Evolutionary conservation across 2,888 invertebrate species (phyloP), one percentile per base, ranked within the genome.

Genomic region (Drosophila affinis): DNA sequence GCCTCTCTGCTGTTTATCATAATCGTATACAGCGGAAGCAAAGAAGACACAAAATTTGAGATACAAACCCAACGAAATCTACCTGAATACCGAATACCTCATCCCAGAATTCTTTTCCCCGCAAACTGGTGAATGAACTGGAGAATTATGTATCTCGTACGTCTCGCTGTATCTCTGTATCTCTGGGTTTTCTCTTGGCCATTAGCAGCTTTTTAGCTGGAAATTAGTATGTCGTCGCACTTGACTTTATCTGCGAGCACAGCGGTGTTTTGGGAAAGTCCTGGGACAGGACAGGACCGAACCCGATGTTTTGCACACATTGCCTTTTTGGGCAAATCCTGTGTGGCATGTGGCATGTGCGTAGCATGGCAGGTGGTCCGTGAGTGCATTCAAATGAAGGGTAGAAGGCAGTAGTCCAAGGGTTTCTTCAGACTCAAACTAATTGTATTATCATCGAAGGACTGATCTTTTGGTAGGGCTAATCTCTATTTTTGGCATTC

Each of bases 151-250:
- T 57, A 5, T 12, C 49, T 29, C 24, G 27, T 49, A n/a, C 27
- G 24, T 21, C 52, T 24, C 48, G 39, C 39, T 51, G 44, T 51
- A 44, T 12, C 24, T 48, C 32, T 53, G 53, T 24, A 24, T 24
- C 24, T 24, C 24, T 47, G 60, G 39, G 29, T 56, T 59, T 72
- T 62, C 52, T 29, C 18, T 64, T 45, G 14, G 62, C 69, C 75
- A 79, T 83, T 87, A 83, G 68, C 86, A 82, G 78, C 80, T 78
- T 82, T 83, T 83, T 83, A 83, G 83, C 62, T 56, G 60, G 83
- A 83, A 39, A 83, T 82, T 73, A 72, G 54, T 18, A 32, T 65
- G 75, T 69, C 55, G 29, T 17, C 48, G 57, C 21, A 84, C 83
- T 84, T 84, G 87, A 84, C 83, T 87, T 70, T 79, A 87, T 82